Evolutionary conservation across 2,888 invertebrate species (phyloP).

Genomic region (Oligia fasciuncula): DNA sequence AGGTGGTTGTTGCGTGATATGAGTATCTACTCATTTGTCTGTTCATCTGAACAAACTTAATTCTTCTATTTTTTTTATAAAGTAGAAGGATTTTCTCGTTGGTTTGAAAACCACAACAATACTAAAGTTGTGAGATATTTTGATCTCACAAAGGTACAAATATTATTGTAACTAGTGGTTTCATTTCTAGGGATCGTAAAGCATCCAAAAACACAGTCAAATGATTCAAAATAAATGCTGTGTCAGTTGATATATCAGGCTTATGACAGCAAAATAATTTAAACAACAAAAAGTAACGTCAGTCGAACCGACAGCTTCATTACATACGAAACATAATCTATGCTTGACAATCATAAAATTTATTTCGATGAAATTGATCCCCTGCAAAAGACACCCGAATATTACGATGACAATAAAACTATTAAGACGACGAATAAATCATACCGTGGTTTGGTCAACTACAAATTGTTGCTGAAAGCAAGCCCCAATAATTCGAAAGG

Average conservation of each 20-base stretch:
- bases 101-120: not conserved
- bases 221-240: conserved; percentile 19
- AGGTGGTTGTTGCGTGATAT: conserved; percentile 40
- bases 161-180: not conserved
- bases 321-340: conserved; percentile 51
- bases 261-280: conserved; percentile 38
- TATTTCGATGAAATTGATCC: conserved; percentile 38
- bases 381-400: conserved; percentile 40
- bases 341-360: conserved; percentile 23
- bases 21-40: not conserved
- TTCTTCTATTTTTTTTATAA: conserved; percentile 10
- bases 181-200: conserved; percentile 1
- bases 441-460: conserved; percentile 49
- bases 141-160: not conserved
- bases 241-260: conserved; percentile 19
- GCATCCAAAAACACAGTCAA: not conserved
- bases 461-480: conserved; percentile 65
- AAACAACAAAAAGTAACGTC: conserved; percentile 22
- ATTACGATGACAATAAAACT: conserved; percentile 58
- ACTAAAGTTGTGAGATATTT: not conserved
- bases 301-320: conserved; percentile 29
- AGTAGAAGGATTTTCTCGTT: not conserved
- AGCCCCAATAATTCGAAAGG: conserved; percentile 71
- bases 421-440: conserved; percentile 47
- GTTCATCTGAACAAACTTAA: not conserved